Percentiles rank a stretch among this genome's conserved stretches.
Evolutionary conservation across 2,888 invertebrate genomes (phyloP).

Genomic region (Autographa pulchrina): DNA sequence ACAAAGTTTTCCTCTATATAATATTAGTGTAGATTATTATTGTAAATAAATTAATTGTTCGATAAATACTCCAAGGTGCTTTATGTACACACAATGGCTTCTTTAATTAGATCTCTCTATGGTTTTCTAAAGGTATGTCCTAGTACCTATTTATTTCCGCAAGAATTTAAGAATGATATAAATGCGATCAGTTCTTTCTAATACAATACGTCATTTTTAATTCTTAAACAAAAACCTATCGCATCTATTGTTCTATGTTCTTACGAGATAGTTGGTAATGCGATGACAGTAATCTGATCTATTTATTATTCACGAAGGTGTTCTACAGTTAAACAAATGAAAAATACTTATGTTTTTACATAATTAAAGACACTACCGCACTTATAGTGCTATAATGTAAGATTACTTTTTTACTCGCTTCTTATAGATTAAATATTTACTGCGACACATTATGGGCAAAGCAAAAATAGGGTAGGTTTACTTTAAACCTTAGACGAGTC

Average conservation of each 20-base stretch:
- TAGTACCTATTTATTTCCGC: background rate
- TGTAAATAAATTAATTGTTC: too few relatives aligned
- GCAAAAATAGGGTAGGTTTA: too few relatives aligned
- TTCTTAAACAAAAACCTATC: background rate
- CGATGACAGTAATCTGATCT: background rate
- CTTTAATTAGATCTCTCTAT: too few relatives aligned
- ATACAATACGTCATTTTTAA: background rate
- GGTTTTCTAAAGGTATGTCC: too few relatives aligned
- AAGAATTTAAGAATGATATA: background rate
- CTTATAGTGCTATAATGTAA: background rate
- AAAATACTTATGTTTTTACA: background rate
- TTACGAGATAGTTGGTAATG: background rate
- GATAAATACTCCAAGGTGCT: too few relatives aligned
- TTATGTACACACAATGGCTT: too few relatives aligned
- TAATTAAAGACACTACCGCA: background rate
- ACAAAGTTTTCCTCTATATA: too few relatives aligned
- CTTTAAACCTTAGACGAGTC: too few relatives aligned
- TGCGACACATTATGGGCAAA: too few relatives aligned
- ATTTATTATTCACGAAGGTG: too few relatives aligned
- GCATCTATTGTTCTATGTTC: background rate
- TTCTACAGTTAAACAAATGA: background rate
- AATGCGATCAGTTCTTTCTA: background rate
- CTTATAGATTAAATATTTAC: background rate
- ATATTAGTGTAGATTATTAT: too few relatives aligned
- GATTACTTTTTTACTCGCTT: background rate